Evolutionary conservation across 2,888 invertebrate genomes (phyloP).

Genomic region (Callinectes sapidus): DNA sequence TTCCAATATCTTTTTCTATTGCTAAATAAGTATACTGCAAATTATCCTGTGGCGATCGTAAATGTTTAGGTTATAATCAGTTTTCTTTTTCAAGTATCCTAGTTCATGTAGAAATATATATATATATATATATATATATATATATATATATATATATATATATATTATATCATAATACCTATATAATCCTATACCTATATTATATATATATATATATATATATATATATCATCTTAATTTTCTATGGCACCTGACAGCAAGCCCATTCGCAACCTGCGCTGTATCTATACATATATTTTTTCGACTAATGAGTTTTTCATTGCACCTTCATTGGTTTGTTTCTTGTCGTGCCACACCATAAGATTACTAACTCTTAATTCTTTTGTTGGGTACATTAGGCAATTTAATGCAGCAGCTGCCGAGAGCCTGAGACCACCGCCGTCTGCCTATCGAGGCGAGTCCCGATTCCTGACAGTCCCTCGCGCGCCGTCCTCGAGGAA

Average conservation of each 20-base stretch:
- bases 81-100: neutral
- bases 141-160: too few relatives aligned
- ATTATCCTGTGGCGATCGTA: neutral
- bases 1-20: neutral
- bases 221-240: neutral
- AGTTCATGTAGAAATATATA: neutral
- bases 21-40: neutral
- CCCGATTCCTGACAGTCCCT: neutral
- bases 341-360: neutral
- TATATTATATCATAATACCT: too few relatives aligned
- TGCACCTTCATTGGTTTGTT: neutral
- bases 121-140: too few relatives aligned
- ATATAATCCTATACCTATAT: too few relatives aligned
- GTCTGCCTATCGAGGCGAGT: neutral
- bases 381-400: neutral
- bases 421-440: neutral
- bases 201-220: too few relatives aligned
- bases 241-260: neutral
- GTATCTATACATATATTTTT: neutral
- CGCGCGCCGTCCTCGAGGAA: constrained; percentile 38
- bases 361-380: neutral
- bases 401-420: neutral
- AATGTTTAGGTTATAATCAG: neutral
- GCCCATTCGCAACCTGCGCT: neutral
- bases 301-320: neutral